Evolutionary conservation across 2,888 invertebrate genomes (phyloP).

Genomic region (Tholera decimalis): DNA sequence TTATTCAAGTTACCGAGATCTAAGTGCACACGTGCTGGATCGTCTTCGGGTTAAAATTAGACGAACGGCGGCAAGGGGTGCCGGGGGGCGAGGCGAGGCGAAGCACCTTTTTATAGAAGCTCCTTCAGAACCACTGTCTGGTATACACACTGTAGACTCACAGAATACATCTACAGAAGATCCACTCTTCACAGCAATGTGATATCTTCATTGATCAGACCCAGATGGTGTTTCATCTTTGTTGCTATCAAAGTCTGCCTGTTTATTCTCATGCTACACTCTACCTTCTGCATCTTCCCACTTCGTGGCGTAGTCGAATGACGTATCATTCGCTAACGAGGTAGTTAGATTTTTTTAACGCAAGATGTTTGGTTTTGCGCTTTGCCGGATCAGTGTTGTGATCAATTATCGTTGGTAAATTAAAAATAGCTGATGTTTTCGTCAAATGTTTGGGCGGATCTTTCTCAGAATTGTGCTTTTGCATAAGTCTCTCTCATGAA

Average conservation of each 20-base stretch:
- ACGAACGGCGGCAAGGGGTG: conserved; percentile 71
- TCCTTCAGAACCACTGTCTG: conserved; percentile 81
- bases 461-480: conserved; percentile 17
- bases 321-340: conserved; percentile 81
- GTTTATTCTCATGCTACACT: conserved; percentile 10
- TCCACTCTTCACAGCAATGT: conserved; percentile 20
- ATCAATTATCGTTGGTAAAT: conserved; percentile 64
- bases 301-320: conserved; percentile 66
- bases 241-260: conserved; percentile 8
- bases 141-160: conserved; percentile 71
- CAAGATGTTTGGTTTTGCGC: conserved; percentile 68
- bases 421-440: conserved; percentile 55
- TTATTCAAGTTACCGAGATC: conserved; percentile 84
- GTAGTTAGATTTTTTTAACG: conserved; percentile 63
- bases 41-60: conserved; percentile 88
- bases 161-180: conserved; percentile 44
- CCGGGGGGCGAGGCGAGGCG: conserved; percentile 71
- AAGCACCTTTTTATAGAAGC: conserved; percentile 90
- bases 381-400: conserved; percentile 59
- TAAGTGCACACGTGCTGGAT: conserved; percentile 89
- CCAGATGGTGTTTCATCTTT: conserved; percentile 5
- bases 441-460: conserved; percentile 54
- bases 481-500: conserved; percentile 10
- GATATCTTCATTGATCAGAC: conserved; percentile 6
- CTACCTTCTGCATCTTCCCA: conserved; percentile 51